Percentiles rank a stretch among this genome's conserved stretches.
Conservation (phyloP, 2,888 invertebrate species). For the Eupithecia insigniata region DNA sequence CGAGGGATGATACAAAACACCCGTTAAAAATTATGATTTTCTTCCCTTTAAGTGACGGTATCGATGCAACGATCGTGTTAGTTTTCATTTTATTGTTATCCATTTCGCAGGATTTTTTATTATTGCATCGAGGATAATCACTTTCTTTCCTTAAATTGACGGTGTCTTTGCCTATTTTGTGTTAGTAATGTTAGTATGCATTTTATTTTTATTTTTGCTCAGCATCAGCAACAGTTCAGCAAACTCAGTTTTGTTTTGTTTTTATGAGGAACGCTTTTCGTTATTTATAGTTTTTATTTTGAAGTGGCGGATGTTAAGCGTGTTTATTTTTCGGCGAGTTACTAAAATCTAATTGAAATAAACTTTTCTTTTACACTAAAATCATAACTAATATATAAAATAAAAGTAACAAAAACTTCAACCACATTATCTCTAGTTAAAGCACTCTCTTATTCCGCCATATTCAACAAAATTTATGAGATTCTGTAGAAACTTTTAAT, state of each 20-base stretch:
- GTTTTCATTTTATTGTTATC: slow-evolving; percentile 11
- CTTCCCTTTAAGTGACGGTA: slow-evolving; percentile 47
- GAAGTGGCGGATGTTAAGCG: background rate
- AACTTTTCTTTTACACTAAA: background rate
- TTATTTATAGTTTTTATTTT: background rate
- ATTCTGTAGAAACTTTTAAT: slow-evolving; percentile 19
- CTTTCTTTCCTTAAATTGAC: background rate
- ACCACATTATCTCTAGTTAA: slow-evolving; percentile 7
- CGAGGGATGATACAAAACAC: slow-evolving; percentile 62
- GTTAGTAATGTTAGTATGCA: no score
- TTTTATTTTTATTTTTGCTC: background rate
- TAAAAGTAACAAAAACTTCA: background rate
- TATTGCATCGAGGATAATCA: background rate
- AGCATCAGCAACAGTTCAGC: no score
- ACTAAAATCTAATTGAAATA: background rate
- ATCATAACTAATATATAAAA: background rate
- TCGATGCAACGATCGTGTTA: slow-evolving; percentile 37
- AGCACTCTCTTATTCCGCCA: background rate
- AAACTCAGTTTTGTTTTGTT: background rate
- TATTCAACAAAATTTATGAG: slow-evolving; percentile 10
- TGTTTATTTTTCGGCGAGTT: background rate
- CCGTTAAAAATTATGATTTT: slow-evolving; percentile 68
- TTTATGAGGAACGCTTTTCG: background rate
- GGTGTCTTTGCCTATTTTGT: background rate
- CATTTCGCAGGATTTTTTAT: background rate